Evolutionary conservation across 2,888 invertebrate genomes (phyloP).

Genomic region (Entomobrya multifasciata): DNA sequence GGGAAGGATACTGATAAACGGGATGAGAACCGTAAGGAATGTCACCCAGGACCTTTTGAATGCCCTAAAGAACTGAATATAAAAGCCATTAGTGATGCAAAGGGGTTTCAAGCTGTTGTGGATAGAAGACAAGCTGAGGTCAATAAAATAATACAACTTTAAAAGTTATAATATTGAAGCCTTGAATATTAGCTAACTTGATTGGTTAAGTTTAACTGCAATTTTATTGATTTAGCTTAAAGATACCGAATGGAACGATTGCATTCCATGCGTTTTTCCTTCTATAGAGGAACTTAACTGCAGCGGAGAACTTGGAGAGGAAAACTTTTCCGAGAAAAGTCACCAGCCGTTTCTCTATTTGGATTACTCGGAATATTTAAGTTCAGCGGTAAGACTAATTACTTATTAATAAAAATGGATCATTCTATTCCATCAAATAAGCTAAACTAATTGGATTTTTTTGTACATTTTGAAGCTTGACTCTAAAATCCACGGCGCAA

Average conservation of each 20-base stretch:
- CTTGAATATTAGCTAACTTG: no score
- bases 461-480: background rate
- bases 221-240: background rate
- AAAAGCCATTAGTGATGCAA: background rate
- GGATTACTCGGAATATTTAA: slow-evolving; percentile 29
- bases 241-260: background rate
- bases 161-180: no score
- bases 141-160: background rate
- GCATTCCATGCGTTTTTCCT: slow-evolving; percentile 20
- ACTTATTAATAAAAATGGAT: background rate
- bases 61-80: slow-evolving; percentile 22
- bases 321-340: background rate
- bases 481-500: slow-evolving; percentile 12
- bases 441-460: no score
- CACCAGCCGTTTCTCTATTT: background rate
- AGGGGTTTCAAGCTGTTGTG: background rate
- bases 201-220: no score
- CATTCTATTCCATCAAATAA: no score
- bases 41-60: slow-evolving; percentile 42
- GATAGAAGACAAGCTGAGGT: background rate
- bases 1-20: background rate
- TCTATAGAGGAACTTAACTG: background rate
- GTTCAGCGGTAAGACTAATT: background rate
- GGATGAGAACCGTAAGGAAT: slow-evolving; percentile 17
- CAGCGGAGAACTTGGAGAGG: background rate